These are phyloP conservation scores for Drosophila tsacasi DNA, from an alignment of 1,140 invertebrate species.

Conservation along the genomic window DNA sequence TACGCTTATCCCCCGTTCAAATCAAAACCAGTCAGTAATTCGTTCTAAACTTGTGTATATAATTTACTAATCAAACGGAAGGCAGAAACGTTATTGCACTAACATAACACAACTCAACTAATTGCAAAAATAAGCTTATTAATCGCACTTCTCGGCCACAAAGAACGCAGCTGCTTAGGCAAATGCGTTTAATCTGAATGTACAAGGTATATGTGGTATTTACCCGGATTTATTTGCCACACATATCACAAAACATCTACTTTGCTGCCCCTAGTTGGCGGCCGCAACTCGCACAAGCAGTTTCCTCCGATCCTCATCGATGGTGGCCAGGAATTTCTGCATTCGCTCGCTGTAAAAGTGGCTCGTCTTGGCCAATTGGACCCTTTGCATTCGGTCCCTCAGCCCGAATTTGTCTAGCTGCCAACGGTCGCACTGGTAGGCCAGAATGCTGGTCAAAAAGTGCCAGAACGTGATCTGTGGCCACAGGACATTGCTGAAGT, in stretches of 20 bases:
- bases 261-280: conserved; percentile 24
- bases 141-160: conserved; percentile 7
- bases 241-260: conserved; percentile 21
- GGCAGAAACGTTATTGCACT: conserved; percentile 28
- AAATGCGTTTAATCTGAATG: conserved; percentile 8
- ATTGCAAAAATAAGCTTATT: conserved; percentile 20
- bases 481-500: conserved; percentile 95
- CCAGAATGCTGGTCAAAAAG: conserved; percentile 92
- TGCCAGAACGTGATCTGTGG: conserved; percentile 97
- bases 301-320: conserved; percentile 65
- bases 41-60: conserved; percentile 2
- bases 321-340: conserved; percentile 60
- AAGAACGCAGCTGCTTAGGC: conserved; percentile 2
- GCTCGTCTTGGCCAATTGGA: conserved; percentile 46
- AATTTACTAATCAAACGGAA: conserved; percentile 26
- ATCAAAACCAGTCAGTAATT: neutral
- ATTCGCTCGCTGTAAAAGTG: conserved; percentile 68
- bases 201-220: conserved; percentile 22
- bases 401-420: conserved; percentile 46
- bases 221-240: conserved; percentile 29
- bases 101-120: conserved; percentile 19
- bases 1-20: neutral
- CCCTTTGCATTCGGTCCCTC: conserved; percentile 47
- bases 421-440: conserved; percentile 89
- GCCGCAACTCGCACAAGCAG: conserved; percentile 56